Conservation (phyloP, 1,140 invertebrate genomes). For the Tribolium madens region DNA sequence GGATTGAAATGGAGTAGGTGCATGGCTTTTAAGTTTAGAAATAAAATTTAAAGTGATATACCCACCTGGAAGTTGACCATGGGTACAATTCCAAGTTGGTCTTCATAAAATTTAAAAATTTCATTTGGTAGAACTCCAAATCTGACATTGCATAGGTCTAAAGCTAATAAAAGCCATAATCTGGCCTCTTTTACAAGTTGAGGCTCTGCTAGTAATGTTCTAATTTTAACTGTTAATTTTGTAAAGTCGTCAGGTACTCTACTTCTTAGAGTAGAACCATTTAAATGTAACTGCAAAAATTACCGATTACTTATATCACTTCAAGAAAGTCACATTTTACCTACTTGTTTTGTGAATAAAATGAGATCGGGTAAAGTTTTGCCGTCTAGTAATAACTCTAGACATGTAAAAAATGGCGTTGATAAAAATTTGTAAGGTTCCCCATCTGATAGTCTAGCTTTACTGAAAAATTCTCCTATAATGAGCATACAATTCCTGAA, state of each 20-base stretch:
- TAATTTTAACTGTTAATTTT: conserved; percentile 55
- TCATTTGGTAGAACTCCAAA: conserved; percentile 57
- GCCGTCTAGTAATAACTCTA: conserved; percentile 56
- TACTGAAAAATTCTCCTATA: conserved; percentile 57
- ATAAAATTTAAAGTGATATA: conserved; percentile 8
- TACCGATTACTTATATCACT: background rate
- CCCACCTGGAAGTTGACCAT: conserved; percentile 59
- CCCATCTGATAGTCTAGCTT: conserved; percentile 52
- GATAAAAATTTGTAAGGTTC: conserved; percentile 54
- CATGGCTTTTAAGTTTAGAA: background rate
- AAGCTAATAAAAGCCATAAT: conserved; percentile 58
- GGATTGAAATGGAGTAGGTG: too few relatives aligned
- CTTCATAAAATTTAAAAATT: conserved; percentile 59
- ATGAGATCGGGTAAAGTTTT: conserved; percentile 48
- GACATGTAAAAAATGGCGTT: conserved; percentile 51
- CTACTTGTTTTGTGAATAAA: conserved; percentile 56
- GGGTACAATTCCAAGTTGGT: conserved; percentile 56
- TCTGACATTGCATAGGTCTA: conserved; percentile 56
- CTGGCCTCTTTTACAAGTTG: conserved; percentile 53
- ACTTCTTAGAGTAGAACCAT: conserved; percentile 55
- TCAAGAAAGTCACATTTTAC: too few relatives aligned
- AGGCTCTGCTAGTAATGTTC: conserved; percentile 50
- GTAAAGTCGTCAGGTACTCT: conserved; percentile 52
- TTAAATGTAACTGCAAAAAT: conserved; percentile 55
- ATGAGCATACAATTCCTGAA: conserved; percentile 57